Evolutionary conservation across 92 coral and sea anemone genomes (phyloP).

Genomic region (Palythoa caribaeorum): DNA sequence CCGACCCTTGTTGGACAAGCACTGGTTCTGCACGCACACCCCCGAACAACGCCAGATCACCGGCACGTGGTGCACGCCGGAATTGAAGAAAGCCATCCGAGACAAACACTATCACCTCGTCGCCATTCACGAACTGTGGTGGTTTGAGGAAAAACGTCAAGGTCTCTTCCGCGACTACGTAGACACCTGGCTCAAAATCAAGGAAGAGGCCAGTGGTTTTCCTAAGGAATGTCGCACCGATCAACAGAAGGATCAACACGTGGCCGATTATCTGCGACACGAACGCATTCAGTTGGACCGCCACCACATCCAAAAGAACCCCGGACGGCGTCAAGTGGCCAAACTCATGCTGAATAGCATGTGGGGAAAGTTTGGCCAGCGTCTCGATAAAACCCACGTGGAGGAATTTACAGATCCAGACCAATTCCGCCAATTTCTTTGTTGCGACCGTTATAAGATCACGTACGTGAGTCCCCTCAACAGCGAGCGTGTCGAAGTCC

Average conservation of each 20-base stretch:
- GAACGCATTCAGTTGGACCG: slow-evolving; percentile 17
- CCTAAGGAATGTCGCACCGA: not conserved
- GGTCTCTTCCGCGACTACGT: slow-evolving; percentile 30
- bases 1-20: not conserved
- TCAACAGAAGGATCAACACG: not conserved
- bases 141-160: not conserved
- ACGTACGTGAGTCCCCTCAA: not conserved
- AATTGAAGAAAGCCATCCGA: no score
- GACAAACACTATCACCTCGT: not conserved
- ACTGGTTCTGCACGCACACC: not conserved
- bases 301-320: slow-evolving; percentile 10
- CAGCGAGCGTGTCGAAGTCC: not conserved
- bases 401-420: not conserved
- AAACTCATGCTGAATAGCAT: slow-evolving; percentile 24
- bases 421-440: not conserved
- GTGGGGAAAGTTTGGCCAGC: slow-evolving; percentile 23
- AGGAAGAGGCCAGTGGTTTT: slow-evolving; percentile 12
- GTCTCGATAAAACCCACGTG: not conserved
- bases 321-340: slow-evolving; percentile 12
- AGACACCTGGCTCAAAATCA: slow-evolving; percentile 19
- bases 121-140: not conserved
- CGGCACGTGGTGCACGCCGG: not conserved
- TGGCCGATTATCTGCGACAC: not conserved
- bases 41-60: no score
- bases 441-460: no score